phyloP scores from a whole-genome alignment of 2,113 vertebrate genomes.

The Pterocles gutturalis region DNA sequence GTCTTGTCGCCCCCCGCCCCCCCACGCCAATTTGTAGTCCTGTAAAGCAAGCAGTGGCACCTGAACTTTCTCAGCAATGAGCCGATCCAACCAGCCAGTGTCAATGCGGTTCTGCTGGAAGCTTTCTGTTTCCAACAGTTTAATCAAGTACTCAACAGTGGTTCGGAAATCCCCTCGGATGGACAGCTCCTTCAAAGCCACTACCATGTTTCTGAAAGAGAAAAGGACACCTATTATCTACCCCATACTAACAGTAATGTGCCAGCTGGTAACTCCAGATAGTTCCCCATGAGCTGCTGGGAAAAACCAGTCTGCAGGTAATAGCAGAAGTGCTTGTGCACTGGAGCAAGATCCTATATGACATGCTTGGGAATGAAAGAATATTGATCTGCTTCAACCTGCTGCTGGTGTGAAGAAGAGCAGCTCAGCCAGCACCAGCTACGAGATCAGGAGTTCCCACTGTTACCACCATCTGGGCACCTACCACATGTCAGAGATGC shows the following conservation, averaged over 20 bases:
- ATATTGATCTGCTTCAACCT: background rate
- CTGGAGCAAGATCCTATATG: background rate
- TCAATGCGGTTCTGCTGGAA: constrained; percentile 97
- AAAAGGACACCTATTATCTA: background rate
- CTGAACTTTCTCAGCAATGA: constrained; percentile 99
- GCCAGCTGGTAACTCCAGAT: background rate
- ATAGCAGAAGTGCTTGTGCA: background rate
- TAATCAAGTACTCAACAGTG: constrained; percentile 97
- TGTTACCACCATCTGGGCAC: background rate
- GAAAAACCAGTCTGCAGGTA: background rate
- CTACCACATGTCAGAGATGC: accelerated
- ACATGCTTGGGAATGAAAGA: background rate
- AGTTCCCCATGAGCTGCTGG: background rate
- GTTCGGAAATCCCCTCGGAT: constrained; percentile 98
- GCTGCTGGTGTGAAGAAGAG: background rate
- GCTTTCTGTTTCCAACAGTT: constrained; percentile 95
- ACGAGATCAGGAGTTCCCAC: background rate
- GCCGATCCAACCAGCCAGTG: constrained; percentile 96
- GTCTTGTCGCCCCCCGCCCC: too few relatives aligned
- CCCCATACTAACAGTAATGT: accelerated
- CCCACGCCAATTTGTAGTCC: accelerated
- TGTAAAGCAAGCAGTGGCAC: constrained; percentile 61
- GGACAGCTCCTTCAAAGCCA: constrained; percentile 96
- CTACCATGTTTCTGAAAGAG: constrained; percentile 93
- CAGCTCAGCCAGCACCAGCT: background rate